Evolutionary conservation across 2,888 invertebrate genomes (phyloP).

Genomic region (Buathra laborator): DNA sequence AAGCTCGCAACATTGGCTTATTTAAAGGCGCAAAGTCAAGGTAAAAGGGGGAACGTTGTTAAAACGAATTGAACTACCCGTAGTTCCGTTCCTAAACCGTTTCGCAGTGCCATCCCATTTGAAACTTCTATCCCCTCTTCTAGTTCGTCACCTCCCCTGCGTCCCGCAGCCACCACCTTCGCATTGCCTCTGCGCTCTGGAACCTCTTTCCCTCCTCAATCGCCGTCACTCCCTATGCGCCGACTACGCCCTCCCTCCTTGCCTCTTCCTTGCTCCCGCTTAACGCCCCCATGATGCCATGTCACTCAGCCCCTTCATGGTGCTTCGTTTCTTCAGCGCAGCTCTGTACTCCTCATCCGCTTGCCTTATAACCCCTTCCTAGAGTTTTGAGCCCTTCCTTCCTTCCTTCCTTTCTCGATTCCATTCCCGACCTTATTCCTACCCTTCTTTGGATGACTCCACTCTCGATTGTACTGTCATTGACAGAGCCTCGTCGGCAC

Average conservation of each 20-base stretch:
- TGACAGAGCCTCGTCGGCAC: constrained; percentile 44
- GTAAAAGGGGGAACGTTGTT: too few relatives aligned
- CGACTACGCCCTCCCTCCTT: constrained; percentile 62
- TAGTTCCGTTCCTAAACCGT: constrained; percentile 26
- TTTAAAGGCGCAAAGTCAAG: too few relatives aligned
- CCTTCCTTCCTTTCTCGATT: constrained; percentile 58
- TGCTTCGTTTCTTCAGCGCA: not conserved
- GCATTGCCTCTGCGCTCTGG: constrained; percentile 6
- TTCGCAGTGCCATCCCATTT: constrained; percentile 52
- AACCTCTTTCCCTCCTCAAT: constrained; percentile 61
- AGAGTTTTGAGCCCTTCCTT: constrained; percentile 23
- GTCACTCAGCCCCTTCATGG: constrained; percentile 7
- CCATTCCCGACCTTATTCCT: constrained; percentile 39
- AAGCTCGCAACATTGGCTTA: too few relatives aligned
- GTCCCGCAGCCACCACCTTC: constrained; percentile 22
- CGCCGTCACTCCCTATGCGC: constrained; percentile 62
- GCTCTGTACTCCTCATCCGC: constrained; percentile 6
- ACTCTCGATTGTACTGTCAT: constrained; percentile 58
- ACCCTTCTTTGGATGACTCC: constrained; percentile 17
- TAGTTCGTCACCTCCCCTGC: constrained; percentile 12
- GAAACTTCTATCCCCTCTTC: constrained; percentile 48
- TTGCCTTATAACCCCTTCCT: not conserved
- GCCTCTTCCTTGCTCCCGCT: constrained; percentile 55
- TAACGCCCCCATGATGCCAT: constrained; percentile 23
- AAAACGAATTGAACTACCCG: constrained; percentile 25